phyloP scores from a whole-genome alignment of 2,888 invertebrate species.

The Aquatica leii region DNA sequence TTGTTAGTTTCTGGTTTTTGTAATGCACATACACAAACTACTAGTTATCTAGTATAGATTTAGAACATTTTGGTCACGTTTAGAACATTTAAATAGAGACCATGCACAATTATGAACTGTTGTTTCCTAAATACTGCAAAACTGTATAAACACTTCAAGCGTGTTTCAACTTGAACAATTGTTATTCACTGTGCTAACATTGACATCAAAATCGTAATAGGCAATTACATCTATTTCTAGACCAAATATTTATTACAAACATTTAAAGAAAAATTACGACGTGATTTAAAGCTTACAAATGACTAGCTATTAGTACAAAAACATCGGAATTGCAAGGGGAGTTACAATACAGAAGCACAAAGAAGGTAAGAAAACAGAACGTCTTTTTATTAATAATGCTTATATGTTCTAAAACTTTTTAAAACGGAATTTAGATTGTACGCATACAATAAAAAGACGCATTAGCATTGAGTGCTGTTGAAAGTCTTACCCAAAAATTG shows the following conservation, averaged over 20 bases:
- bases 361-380: conserved; percentile 28
- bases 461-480: conserved; percentile 23
- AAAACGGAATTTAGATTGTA: not conserved
- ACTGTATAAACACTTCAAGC: too few species aligned
- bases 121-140: not conserved
- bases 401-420: not conserved
- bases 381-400: conserved; percentile 16
- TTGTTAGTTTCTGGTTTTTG: too few species aligned
- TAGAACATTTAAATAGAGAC: not conserved
- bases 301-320: conserved; percentile 19
- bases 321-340: conserved; percentile 26
- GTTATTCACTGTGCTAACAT: too few species aligned
- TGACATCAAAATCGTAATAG: too few species aligned
- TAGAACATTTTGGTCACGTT: not conserved
- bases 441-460: conserved; percentile 25
- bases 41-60: not conserved
- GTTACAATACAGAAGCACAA: conserved; percentile 34
- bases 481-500: conserved; percentile 55
- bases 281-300: too few species aligned
- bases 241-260: too few species aligned
- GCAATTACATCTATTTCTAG: too few species aligned
- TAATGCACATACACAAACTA: not conserved
- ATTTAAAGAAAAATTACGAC: too few species aligned
- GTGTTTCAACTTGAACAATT: too few species aligned
- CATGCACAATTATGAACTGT: not conserved